phyloP scores from a whole-genome alignment of 2,888 invertebrate species.

The Nomada flava region DNA sequence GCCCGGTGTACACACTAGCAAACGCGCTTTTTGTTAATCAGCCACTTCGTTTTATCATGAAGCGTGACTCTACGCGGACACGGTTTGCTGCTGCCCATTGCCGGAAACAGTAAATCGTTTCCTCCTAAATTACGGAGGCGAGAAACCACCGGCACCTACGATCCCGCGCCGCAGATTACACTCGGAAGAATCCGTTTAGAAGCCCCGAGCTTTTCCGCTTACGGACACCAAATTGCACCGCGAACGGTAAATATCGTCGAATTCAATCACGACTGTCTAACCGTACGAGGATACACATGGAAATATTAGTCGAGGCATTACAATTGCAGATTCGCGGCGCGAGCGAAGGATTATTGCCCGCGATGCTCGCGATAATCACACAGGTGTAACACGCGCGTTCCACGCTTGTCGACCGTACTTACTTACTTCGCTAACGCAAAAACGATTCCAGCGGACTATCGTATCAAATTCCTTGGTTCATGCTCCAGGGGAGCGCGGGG shows the following conservation, averaged over 20 bases:
- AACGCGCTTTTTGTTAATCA: slow-evolving; percentile 62
- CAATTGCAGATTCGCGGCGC: slow-evolving; percentile 43
- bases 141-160: slow-evolving; percentile 58
- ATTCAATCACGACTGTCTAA: background rate
- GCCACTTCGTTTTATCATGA: slow-evolving; percentile 36
- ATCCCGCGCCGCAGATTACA: slow-evolving; percentile 44
- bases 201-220: slow-evolving; percentile 23
- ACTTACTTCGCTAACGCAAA: background rate
- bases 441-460: background rate
- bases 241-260: slow-evolving; percentile 4
- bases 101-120: slow-evolving; percentile 77
- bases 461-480: too few species aligned
- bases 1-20: slow-evolving; percentile 31
- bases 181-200: slow-evolving; percentile 22
- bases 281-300: slow-evolving; percentile 5
- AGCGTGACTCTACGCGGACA: slow-evolving; percentile 59
- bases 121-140: slow-evolving; percentile 74
- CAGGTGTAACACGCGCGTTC: slow-evolving; percentile 9
- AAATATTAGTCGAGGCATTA: slow-evolving; percentile 19
- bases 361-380: slow-evolving; percentile 41
- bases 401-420: background rate
- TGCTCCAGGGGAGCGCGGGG: too few species aligned
- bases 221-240: background rate
- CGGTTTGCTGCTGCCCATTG: slow-evolving; percentile 61
- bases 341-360: background rate